Conservation (phyloP, 2,888 invertebrate genomes). For the Hyposoter dolosus region DNA sequence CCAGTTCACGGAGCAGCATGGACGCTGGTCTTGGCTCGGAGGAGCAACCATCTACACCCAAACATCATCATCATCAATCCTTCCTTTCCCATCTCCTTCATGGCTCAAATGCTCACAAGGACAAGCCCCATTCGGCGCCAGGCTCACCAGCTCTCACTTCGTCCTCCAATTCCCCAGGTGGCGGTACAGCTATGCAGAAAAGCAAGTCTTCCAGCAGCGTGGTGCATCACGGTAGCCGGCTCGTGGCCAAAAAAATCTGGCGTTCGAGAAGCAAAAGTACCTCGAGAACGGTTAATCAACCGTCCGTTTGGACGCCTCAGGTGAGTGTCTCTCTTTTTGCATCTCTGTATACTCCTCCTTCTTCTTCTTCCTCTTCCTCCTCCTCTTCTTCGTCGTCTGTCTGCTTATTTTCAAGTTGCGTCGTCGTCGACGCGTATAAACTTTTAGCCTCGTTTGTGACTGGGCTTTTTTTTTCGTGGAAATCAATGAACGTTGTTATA, state of each 20-base stretch:
- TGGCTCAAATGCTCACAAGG: constrained; percentile 84
- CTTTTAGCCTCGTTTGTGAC: constrained; percentile 32
- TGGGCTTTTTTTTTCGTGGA: background rate
- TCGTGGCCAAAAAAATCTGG: constrained; percentile 94
- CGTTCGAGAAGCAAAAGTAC: constrained; percentile 94
- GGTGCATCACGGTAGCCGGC: constrained; percentile 89
- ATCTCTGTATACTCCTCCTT: constrained; percentile 5
- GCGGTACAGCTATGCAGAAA: constrained; percentile 92
- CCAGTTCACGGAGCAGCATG: constrained; percentile 86
- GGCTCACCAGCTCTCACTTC: constrained; percentile 86
- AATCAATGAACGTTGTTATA: constrained; percentile 45
- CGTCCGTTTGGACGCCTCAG: constrained; percentile 93
- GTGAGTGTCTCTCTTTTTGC: constrained; percentile 86
- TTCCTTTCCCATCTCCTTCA: constrained; percentile 88
- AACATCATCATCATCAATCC: constrained; percentile 87
- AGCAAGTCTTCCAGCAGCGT: constrained; percentile 95
- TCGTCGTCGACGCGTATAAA: background rate
- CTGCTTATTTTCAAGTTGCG: constrained; percentile 43
- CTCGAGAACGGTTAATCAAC: constrained; percentile 87
- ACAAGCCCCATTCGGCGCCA: constrained; percentile 86
- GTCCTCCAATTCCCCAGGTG: constrained; percentile 85
- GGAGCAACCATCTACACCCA: constrained; percentile 85
- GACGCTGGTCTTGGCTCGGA: constrained; percentile 85
- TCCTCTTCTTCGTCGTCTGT: constrained; percentile 11
- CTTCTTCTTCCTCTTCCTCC: constrained; percentile 27